These are phyloP conservation scores for Acyrthosiphon pisum DNA, from an alignment of 1,140 invertebrate species.

Conservation along the genomic window DNA sequence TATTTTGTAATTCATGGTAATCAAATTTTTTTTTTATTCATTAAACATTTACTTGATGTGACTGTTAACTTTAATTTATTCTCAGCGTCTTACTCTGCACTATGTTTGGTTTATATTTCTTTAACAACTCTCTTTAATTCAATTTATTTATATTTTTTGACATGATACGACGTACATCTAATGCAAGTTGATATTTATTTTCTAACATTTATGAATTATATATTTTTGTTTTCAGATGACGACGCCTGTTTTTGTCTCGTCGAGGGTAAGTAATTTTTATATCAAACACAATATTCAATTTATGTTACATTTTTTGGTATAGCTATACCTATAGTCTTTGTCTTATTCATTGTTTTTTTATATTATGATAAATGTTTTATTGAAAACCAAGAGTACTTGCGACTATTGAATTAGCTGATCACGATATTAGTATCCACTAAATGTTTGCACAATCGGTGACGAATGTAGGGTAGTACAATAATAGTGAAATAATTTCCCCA, in stretches of 20 bases:
- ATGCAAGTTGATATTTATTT: background rate
- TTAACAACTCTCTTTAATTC: background rate
- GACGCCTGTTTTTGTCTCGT: conserved; percentile 57
- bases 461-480: rapidly evolving
- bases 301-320: too few species aligned
- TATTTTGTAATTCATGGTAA: background rate
- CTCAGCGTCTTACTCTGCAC: background rate
- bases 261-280: conserved; percentile 38
- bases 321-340: background rate
- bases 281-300: background rate
- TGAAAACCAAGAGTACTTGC: background rate
- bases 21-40: background rate
- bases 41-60: background rate
- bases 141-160: background rate
- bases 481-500: too few species aligned
- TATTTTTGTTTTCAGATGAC: conserved; percentile 53
- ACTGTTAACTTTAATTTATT: background rate
- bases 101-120: background rate
- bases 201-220: background rate
- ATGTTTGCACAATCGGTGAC: too few species aligned
- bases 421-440: too few species aligned
- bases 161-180: too few species aligned
- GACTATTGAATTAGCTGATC: too few species aligned
- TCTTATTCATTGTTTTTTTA: background rate
- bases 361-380: background rate